These are phyloP conservation scores for Caenorhabditis sp. DNA, from an alignment of 2,888 invertebrate genomes.

Conservation along the genomic window DNA sequence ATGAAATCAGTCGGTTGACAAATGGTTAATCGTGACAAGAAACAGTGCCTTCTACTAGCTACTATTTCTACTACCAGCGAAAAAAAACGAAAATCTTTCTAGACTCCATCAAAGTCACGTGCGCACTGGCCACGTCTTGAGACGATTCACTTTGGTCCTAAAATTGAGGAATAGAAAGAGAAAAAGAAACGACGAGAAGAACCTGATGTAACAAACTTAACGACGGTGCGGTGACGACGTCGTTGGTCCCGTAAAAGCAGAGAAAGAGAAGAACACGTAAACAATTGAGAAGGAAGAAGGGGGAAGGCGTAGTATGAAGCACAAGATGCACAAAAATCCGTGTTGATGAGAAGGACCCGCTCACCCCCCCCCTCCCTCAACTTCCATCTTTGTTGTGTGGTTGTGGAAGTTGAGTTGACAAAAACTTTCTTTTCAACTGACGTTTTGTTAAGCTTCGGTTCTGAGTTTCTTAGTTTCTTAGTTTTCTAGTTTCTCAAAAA, in stretches of 20 bases:
- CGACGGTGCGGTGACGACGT: constrained; percentile 54
- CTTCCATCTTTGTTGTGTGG: too few relatives aligned
- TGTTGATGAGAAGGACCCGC: constrained; percentile 45
- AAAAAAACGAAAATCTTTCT: neutral
- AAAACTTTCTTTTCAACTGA: neutral
- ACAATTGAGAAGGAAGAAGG: constrained; percentile 53
- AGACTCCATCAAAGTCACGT: neutral
- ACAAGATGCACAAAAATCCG: constrained; percentile 37
- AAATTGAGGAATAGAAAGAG: constrained; percentile 1
- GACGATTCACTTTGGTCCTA: neutral
- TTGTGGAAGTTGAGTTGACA: too few relatives aligned
- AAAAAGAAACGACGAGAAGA: neutral
- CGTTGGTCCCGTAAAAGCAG: constrained; percentile 41
- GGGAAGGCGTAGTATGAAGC: constrained; percentile 48
- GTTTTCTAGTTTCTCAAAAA: too few relatives aligned
- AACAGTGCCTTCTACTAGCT: too few relatives aligned
- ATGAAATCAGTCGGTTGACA: constrained; percentile 50
- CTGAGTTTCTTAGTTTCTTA: too few relatives aligned
- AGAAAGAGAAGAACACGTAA: constrained; percentile 55
- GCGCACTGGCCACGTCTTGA: neutral
- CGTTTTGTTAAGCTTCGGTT: too few relatives aligned
- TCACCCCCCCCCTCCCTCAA: constrained; percentile 12
- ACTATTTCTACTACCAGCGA: too few relatives aligned
- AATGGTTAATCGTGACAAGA: constrained; percentile 51
- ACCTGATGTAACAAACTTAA: constrained; percentile 53